Evolutionary conservation across 2,113 vertebrate species (phyloP).

Genomic region (Siphamia tubifer): DNA sequence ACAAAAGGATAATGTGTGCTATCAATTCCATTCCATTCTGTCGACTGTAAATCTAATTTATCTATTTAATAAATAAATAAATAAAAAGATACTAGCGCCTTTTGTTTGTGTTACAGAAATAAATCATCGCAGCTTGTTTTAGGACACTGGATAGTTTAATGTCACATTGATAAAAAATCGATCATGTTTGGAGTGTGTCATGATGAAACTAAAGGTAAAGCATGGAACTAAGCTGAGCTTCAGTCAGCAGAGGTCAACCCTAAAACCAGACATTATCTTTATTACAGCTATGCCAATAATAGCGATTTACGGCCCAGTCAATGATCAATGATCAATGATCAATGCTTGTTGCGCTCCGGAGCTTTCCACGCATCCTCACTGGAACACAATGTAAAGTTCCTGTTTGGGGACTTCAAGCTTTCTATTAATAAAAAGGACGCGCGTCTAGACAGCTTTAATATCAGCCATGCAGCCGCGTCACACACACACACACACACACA

Average conservation of each 20-base stretch:
- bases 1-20: too few species aligned
- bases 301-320: slow-evolving; percentile 49
- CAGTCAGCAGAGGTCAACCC: slow-evolving; percentile 50
- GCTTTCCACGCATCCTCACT: background rate
- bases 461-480: slow-evolving; percentile 14
- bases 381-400: slow-evolving; percentile 53
- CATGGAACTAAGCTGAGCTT: slow-evolving; percentile 9
- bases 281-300: slow-evolving; percentile 61
- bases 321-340: slow-evolving; percentile 48
- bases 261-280: slow-evolving; percentile 55
- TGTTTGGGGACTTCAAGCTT: slow-evolving; percentile 30
- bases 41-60: too few species aligned
- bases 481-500: slow-evolving; percentile 56
- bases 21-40: too few species aligned
- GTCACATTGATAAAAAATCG: slow-evolving; percentile 23
- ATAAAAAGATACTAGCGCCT: background rate
- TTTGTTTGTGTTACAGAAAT: slow-evolving; percentile 30
- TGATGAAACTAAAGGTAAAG: slow-evolving; percentile 45
- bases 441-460: slow-evolving; percentile 67
- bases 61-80: too few species aligned
- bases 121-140: background rate
- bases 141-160: slow-evolving; percentile 17
- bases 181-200: background rate
- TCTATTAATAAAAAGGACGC: slow-evolving; percentile 42
- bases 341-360: slow-evolving; percentile 55